These are phyloP conservation scores for Hippocampus mohnikei DNA, from an alignment of 2,113 vertebrate species.

Conservation along the genomic window DNA sequence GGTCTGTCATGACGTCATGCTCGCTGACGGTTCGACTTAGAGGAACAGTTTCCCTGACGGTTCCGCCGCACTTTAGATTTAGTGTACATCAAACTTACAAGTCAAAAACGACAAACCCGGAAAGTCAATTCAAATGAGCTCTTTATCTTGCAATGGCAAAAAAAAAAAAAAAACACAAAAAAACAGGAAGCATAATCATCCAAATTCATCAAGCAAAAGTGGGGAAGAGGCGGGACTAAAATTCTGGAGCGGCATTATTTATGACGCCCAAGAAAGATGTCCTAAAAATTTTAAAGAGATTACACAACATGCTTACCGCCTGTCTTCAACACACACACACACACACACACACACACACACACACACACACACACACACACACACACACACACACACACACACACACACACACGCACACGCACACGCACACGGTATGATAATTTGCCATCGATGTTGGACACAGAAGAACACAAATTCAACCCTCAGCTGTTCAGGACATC, in stretches of 20 bases:
- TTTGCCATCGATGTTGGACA: not conserved
- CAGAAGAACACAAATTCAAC: not conserved
- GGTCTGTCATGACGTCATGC: too few species aligned
- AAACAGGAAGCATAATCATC: not conserved
- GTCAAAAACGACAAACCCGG: too few species aligned
- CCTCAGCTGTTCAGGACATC: not conserved
- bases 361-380: too few species aligned
- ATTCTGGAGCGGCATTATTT: not conserved
- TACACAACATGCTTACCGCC: not conserved
- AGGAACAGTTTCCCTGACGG: too few species aligned
- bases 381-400: not conserved
- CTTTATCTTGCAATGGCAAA: too few species aligned
- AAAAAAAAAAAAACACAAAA: too few species aligned
- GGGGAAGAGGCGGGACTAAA: not conserved
- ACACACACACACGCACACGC: too few species aligned
- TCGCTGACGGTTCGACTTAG: too few species aligned
- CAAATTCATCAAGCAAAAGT: too few species aligned
- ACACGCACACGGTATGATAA: not conserved
- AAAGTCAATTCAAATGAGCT: too few species aligned
- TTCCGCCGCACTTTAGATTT: too few species aligned
- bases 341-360: not conserved
- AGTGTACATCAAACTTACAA: too few species aligned
- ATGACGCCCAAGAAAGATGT: conserved; percentile 1
- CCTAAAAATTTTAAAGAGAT: not conserved
- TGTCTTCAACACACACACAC: not conserved